A percentile compares a stretch with the other conserved stretches of the same genome.
Conservation (phyloP, 2,797 vertebrate genomes). For the Protonibea diacanthus region DNA sequence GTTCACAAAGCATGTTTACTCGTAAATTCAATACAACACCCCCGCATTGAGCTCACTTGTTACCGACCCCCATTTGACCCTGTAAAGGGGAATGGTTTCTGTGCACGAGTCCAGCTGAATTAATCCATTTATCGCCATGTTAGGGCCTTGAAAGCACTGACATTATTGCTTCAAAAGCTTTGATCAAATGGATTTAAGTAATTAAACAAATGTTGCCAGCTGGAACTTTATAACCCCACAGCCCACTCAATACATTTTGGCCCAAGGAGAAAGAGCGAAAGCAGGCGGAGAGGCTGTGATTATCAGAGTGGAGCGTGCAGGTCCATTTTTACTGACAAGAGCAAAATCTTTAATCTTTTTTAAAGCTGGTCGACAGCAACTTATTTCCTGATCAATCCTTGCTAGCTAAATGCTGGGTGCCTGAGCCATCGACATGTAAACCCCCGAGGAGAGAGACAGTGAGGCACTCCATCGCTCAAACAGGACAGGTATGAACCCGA, state of each 20-base stretch:
- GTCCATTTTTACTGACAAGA: constrained; percentile 70
- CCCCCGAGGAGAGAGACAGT: constrained; percentile 31
- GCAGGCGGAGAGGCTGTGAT: constrained; percentile 42
- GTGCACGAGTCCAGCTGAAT: constrained; percentile 60
- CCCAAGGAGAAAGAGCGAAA: constrained; percentile 31
- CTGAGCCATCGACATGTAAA: constrained; percentile 49
- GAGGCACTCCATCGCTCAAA: constrained; percentile 60
- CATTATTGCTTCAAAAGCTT: constrained; percentile 78
- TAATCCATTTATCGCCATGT: constrained; percentile 75
- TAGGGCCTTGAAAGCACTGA: constrained; percentile 71
- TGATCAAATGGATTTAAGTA: constrained; percentile 79
- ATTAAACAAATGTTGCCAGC: constrained; percentile 81
- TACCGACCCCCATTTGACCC: constrained; percentile 68
- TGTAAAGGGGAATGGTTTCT: constrained; percentile 59
- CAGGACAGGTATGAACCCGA: constrained; percentile 57
- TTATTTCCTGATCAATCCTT: constrained; percentile 73
- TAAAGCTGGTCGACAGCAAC: constrained; percentile 72
- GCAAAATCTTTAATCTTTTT: constrained; percentile 74
- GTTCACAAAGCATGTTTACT: constrained; percentile 47
- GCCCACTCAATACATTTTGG: constrained; percentile 71
- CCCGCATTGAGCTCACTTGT: constrained; percentile 48
- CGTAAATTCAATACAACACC: constrained; percentile 53
- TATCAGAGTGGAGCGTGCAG: constrained; percentile 58
- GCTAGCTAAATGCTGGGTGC: constrained; percentile 44
- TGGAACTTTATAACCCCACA: constrained; percentile 74